Evolutionary conservation across 2,888 invertebrate genomes (phyloP).

Genomic region (Notodonta dromedarius): DNA sequence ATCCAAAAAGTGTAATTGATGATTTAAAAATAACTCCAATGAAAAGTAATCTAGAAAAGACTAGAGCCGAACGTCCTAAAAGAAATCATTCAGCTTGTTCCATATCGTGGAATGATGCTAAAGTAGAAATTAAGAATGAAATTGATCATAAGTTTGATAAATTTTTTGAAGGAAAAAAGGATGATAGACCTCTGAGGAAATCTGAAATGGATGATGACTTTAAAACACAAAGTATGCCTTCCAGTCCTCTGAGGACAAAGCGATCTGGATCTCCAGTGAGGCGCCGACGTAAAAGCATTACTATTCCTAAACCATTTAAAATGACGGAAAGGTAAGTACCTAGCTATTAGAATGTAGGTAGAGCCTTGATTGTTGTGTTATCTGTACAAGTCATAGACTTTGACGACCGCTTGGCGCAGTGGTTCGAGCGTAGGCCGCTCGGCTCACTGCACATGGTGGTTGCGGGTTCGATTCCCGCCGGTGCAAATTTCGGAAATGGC

Average conservation of each 20-base stretch:
- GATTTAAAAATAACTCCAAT: constrained; percentile 46
- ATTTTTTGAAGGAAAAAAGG: constrained; percentile 63
- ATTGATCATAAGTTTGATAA: constrained; percentile 71
- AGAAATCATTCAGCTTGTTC: constrained; percentile 77
- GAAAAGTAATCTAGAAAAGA: constrained; percentile 53
- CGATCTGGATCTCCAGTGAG: constrained; percentile 50
- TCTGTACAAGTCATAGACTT: too few species aligned
- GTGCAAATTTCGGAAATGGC: too few species aligned
- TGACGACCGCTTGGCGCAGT: too few species aligned
- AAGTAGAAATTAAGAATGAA: constrained; percentile 61
- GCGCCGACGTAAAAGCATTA: constrained; percentile 68
- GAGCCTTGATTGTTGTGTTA: too few species aligned
- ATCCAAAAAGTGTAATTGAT: constrained; percentile 33
- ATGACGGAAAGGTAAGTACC: constrained; percentile 86
- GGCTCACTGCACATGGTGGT: too few species aligned
- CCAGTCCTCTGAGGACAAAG: constrained; percentile 79
- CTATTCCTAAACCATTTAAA: constrained; percentile 88
- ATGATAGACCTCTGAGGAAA: constrained; percentile 31
- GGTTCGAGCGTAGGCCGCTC: too few species aligned
- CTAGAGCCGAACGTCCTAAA: constrained; percentile 59
- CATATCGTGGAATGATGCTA: constrained; percentile 77
- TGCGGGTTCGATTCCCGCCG: too few species aligned
- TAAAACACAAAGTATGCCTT: constrained; percentile 84
- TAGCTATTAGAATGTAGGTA: too few species aligned
- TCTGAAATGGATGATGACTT: constrained; percentile 55